Evolutionary conservation across 2,113 vertebrate species (phyloP), one percentile per base, ranked within the genome.

Genomic region (Phylloscopus whistleri): DNA sequence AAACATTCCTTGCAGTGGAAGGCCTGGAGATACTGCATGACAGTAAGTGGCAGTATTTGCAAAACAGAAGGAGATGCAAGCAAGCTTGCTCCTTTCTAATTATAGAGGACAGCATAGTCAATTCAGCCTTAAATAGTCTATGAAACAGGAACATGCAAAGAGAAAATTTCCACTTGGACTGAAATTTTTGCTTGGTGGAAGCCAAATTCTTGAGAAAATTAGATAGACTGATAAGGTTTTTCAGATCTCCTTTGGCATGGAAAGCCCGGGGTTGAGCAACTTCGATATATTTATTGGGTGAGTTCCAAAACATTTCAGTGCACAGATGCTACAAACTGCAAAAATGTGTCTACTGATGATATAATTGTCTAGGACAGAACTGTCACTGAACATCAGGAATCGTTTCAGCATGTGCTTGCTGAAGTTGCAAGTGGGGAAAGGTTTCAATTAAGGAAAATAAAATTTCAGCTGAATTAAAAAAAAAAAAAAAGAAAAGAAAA

Each of bases 121-220:
- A 64, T 92, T 87, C 84, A 94, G 84, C 74, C 89, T 85, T 91
- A 93, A 94, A 96, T 88, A 88, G 75, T 82, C 78, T 68, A 72
- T 95, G 82, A 55, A 91, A 91, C 33, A 95, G 56, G 60, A 95
- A 87, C 44, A 91, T 0, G 13, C n/a, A 80, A 91, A 80, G 19
- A 90, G 82, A 96, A 95, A 90, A 87, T 85, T 95, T 96, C 94
- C 72, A 95, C 55, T 95, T 84, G 67, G 52, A 48, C 56, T 69
- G 75, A 79, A 91, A 77, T 89, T 94, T 59, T 90, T 84, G 77
- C 77, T 90, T 44, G 17, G 31, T 84, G 39, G 51, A 87, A 93
- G 86, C 77, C 92, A 92, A 90, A 95, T 89, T 94, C 89, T 94
- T 94, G 82, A 90, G 72, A 58, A 90, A 78, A 91, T 93, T 90